These are phyloP conservation scores for Strigamia transsilvanica DNA, from an alignment of 2,888 invertebrate genomes.

Conservation along the genomic window DNA sequence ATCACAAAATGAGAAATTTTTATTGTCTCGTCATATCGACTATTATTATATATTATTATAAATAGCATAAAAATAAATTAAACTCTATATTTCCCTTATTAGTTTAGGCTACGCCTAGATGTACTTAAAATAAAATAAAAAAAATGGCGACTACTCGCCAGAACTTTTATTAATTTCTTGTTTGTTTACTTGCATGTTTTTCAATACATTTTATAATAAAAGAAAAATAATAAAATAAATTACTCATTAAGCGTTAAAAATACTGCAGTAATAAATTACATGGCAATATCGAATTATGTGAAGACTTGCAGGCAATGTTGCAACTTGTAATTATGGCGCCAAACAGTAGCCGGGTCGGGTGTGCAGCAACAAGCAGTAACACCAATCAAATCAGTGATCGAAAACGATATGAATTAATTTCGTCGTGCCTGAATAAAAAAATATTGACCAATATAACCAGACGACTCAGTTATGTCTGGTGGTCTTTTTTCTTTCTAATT, in stretches of 20 bases:
- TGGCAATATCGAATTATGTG: too few species aligned
- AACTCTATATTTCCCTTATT: slow-evolving; percentile 23
- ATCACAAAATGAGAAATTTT: slow-evolving; percentile 31
- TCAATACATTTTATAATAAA: not conserved
- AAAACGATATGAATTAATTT: too few species aligned
- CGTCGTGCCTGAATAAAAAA: too few species aligned
- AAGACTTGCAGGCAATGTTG: too few species aligned
- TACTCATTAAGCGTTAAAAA: not conserved
- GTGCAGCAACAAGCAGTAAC: too few species aligned
- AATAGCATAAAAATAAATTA: not conserved
- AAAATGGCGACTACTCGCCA: slow-evolving; percentile 34
- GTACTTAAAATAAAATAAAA: slow-evolving; percentile 40
- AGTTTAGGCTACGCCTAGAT: slow-evolving; percentile 24
- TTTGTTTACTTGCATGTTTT: not conserved
- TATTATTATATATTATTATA: slow-evolving; percentile 7
- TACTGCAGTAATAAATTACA: not conserved
- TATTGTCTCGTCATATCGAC: slow-evolving; percentile 16
- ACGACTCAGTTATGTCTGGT: too few species aligned
- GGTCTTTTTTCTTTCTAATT: too few species aligned
- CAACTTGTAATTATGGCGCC: too few species aligned
- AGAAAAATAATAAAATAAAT: not conserved
- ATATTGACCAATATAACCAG: too few species aligned
- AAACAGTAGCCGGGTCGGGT: too few species aligned
- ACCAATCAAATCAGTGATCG: too few species aligned
- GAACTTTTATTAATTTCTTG: not conserved